Evolutionary conservation across 2,113 vertebrate genomes (phyloP), one percentile per base, ranked within the genome.

Genomic region (Suricata suricatta): DNA sequence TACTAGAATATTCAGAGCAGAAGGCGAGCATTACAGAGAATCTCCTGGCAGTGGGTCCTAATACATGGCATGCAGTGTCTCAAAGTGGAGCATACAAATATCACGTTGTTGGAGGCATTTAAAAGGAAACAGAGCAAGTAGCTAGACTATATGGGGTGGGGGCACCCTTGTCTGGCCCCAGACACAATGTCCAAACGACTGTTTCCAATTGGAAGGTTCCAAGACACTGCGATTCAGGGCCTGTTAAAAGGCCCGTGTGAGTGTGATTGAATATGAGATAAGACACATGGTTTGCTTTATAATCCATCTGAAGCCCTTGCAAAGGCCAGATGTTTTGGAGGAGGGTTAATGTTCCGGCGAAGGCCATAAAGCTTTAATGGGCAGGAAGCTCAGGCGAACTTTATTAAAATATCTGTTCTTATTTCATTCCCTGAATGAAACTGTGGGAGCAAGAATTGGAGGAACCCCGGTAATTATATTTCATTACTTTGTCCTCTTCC

Each of bases 231-330:
- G 82, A 95, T 76, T 97, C 80, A 95, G 27, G 1, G 31, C 38
- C 38, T 50, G 25, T 41, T 90, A 31, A 86, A 88, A 81, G 44
- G 14, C 60, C 71, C 41, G 0, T 68, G 35, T 86, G 92, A 66
- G 69, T 44, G 29, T 85, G 92, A 84, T 35, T 96, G 72, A 64
- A 76, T 95, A 69, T 89, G 64, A 91, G 79, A 74, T 35, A 38
- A 76, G 41, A 96, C 82, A 97, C 77, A 88, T 95, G 93, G 69
- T 95, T 97, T 93, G 82, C 83, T 85, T 95, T 96, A 95, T 74
- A 87, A 80, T 88, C 52, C 57, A 80, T 93, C 38, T 91, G 86
- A 90, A 95, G 41, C 44, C 7, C 27, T 72, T 82, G 83, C 89
- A 77, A 93, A 95, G 81, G 63, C 92, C 96, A 80, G 84, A 88